Conservation (phyloP, 2,888 invertebrate species). For the Cephus spinipes region DNA sequence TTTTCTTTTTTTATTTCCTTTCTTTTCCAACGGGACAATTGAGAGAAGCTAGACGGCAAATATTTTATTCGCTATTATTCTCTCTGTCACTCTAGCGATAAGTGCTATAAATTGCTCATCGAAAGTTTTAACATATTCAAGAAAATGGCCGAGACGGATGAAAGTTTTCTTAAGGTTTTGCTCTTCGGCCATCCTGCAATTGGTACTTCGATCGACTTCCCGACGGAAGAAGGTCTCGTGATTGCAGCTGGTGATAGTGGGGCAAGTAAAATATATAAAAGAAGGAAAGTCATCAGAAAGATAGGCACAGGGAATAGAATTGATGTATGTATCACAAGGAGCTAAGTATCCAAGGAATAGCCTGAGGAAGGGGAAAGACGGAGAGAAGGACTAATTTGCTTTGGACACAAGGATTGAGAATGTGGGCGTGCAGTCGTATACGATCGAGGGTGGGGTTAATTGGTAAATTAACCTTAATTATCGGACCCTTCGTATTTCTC, state of each 20-base stretch:
- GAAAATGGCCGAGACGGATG: neutral
- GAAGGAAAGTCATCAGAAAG: neutral
- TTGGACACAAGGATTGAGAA: neutral
- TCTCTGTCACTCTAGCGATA: neutral
- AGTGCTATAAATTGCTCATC: neutral
- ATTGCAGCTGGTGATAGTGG: neutral
- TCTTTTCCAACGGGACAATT: neutral
- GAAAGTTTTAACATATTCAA: neutral
- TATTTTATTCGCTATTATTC: neutral
- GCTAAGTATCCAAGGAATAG: neutral
- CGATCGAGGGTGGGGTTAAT: slow-evolving; percentile 32
- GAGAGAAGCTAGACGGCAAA: neutral
- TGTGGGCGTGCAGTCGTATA: neutral
- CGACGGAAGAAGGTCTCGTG: neutral
- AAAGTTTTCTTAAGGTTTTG: neutral
- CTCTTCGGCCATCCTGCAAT: neutral
- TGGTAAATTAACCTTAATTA: slow-evolving; percentile 43
- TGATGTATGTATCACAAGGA: neutral
- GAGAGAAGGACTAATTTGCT: neutral
- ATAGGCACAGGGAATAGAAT: neutral
- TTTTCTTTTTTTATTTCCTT: neutral
- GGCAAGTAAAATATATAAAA: neutral
- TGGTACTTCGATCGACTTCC: neutral
- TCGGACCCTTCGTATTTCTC: slow-evolving; percentile 24
- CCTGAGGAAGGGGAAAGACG: neutral